These are phyloP conservation scores for Lasioglossum figueresi DNA, from an alignment of 2,888 invertebrate genomes.

Conservation along the genomic window DNA sequence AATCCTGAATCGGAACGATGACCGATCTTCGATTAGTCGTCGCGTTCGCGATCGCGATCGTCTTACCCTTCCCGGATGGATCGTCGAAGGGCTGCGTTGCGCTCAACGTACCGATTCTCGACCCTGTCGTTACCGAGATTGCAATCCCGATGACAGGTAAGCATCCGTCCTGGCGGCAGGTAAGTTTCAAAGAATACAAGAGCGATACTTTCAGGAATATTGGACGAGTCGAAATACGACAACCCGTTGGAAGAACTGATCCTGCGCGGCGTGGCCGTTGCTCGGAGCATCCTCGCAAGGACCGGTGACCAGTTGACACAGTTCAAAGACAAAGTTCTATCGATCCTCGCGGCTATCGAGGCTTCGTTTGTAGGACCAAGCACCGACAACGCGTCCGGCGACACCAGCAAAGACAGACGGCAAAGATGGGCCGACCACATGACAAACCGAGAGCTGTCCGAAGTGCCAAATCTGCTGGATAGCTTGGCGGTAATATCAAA, in stretches of 20 bases:
- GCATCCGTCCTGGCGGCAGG: not conserved
- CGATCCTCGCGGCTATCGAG: not conserved
- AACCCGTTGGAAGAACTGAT: not conserved
- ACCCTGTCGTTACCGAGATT: not conserved
- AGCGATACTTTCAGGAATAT: not conserved
- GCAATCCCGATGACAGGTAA: not conserved
- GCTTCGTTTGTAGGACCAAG: not conserved
- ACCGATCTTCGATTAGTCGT: not conserved
- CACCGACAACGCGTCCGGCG: not conserved
- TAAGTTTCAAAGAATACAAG: not conserved
- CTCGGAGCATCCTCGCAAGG: not conserved
- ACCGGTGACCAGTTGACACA: fast-evolving
- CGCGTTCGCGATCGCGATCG: not conserved
- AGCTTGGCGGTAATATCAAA: no score
- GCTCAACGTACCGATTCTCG: not conserved
- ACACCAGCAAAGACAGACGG: not conserved
- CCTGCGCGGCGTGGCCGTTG: not conserved
- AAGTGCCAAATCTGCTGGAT: fast-evolving
- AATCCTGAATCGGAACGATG: conserved; percentile 9
- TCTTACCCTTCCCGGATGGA: not conserved
- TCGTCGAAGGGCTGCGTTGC: not conserved
- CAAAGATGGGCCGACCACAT: not conserved
- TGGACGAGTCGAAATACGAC: not conserved
- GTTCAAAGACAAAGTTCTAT: not conserved
- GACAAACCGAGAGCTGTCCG: fast-evolving